Evolutionary conservation across 2,113 vertebrate species (phyloP), one percentile per base, ranked within the genome.

Genomic region (Semnornis frantzii): DNA sequence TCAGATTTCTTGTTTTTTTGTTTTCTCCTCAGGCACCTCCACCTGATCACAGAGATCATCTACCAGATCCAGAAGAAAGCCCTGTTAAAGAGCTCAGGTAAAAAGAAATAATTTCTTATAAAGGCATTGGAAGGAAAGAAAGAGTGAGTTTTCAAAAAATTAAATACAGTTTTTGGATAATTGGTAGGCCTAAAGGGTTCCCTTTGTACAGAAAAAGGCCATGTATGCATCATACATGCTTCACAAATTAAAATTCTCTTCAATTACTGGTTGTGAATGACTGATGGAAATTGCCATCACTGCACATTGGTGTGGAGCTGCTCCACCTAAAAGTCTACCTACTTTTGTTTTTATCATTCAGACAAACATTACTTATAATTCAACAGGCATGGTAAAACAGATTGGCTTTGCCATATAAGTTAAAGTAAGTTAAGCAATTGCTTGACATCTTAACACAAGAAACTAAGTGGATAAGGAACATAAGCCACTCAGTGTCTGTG

Each of bases 401-500:
- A 73, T 28, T 46, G 31, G 18, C 12, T 88, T 88, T 72, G 50
- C 44, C 30, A 60, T 8, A 0, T 20, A 66, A 72, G 7, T 71
- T 77, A 65, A 83, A 37, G 42, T 27, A 83, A 70, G 37, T 59
- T 55, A 92, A 86, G 44, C 5, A 82, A 71, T 8, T 80, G 42
- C 63, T 74, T 93, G 58, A 83, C 48, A 59, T 73, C 50, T 79
- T 70, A 84, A 81, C 34, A n/a, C 3, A 84, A 34, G 44, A 95
- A 95, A 50, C 39, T 54, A 86, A 72, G n/a, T 55, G 57, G 84
- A 66, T 82, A 89, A 95, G 77, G 44, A 87, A 65, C 52, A 65
- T 70, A 91, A 91, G 14, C 30, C n/a, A 55, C 13, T 69, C 39
- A 34, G 25, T 55, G 44, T 87, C 78, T 84, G 31, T 50, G 39